Evolutionary conservation across 2,888 invertebrate species (phyloP), one percentile per base, ranked within the genome.

Genomic region (Dasypolia templi): DNA sequence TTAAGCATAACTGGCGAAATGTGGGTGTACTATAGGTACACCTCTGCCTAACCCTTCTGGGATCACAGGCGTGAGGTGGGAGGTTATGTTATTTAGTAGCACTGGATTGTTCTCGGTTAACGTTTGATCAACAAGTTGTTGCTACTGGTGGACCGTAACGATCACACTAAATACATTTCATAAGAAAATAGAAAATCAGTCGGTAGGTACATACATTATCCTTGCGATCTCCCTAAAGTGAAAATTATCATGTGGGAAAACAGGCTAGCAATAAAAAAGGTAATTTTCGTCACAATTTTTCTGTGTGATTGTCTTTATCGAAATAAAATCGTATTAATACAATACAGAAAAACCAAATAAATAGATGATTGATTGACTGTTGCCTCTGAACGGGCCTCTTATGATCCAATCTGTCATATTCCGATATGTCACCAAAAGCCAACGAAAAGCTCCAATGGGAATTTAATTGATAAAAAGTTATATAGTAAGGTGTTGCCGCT

Each of bases 111-210:
- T 62, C 42, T 71, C n/a, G 26, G 29, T 51, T 29, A 56, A 6
- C 26, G 32, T 19, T 32, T 42, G 32, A 51, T 79, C 71, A 75
- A 75, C 78, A 75, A 77, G 77, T 74, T 46, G 77, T 55, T 77
- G 39, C 65, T 35, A 55, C 66, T 66, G 46, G 39, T 66, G 46
- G 26, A 56, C 29, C n/a, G 44, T 46, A 46, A 46, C 29, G 35
- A 46, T 46, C 11, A 29, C 29, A 29, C 44, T 76, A 35, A 35
- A 44, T 26, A 19, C 17, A 73, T 62, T 72, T 51, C 22, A 22
- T 53, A 29, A 29, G 62, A n/a, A 62, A 62, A 53, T 53, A 1
- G 17, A 44, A 73, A 39, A 46, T 29, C 2, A 17, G 11, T 32
- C 42, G 17, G 17, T 32, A 58, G 3, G 19, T 46, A 11, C 11